These are phyloP conservation scores for Phymastichus coffea DNA, from an alignment of 1,140 invertebrate species.

Conservation along the genomic window DNA sequence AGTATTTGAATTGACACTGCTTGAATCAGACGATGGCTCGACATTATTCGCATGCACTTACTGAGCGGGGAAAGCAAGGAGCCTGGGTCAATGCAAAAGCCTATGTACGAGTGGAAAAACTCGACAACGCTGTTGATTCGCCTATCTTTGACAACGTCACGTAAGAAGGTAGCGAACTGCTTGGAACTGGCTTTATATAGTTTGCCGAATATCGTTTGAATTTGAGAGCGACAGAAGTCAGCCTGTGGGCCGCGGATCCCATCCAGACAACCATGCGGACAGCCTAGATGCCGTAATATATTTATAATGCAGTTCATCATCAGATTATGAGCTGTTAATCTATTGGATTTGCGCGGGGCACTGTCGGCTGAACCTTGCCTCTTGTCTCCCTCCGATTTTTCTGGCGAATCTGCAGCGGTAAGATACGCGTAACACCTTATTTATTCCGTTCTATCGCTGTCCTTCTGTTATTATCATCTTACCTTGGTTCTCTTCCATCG, in stretches of 20 bases:
- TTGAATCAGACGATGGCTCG: too few relatives aligned
- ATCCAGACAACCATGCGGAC: constrained; percentile 85
- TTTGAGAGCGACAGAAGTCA: constrained; percentile 86
- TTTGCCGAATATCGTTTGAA: constrained; percentile 77
- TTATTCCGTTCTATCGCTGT: too few relatives aligned
- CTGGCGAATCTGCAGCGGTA: constrained; percentile 2
- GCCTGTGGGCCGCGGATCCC: constrained; percentile 83
- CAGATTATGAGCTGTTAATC: constrained; percentile 56
- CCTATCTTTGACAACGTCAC: constrained; percentile 74
- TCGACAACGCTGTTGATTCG: constrained; percentile 84
- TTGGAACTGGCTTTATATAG: constrained; percentile 68
- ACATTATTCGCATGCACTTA: too few relatives aligned
- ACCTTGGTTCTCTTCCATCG: constrained; percentile 39
- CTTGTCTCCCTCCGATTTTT: constrained; percentile 20
- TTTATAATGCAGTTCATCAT: constrained; percentile 58
- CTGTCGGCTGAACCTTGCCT: constrained; percentile 36
- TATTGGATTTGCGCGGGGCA: constrained; percentile 37
- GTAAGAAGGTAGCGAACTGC: constrained; percentile 78
- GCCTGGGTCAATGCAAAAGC: constrained; percentile 90
- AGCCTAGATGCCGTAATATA: constrained; percentile 88
- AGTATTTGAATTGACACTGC: background rate
- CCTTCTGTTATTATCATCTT: too few relatives aligned
- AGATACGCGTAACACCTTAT: too few relatives aligned
- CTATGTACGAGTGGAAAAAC: constrained; percentile 92
- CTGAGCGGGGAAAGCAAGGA: constrained; percentile 80